Conservation (phyloP, 1,140 invertebrate species). For the Mya arenaria region DNA sequence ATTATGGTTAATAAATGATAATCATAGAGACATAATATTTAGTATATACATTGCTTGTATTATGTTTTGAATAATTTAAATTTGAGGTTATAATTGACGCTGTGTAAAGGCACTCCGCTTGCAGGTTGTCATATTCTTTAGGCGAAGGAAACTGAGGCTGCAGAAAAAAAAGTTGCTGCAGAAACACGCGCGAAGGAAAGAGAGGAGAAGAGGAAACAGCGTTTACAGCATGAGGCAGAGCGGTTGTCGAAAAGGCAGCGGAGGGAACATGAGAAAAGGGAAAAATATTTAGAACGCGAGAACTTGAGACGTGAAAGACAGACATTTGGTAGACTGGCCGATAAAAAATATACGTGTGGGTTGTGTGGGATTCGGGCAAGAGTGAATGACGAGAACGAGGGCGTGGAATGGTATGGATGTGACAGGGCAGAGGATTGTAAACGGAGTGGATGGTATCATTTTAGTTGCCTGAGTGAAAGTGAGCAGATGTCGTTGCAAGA, state of each 20-base stretch:
- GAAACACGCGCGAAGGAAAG: too few species aligned
- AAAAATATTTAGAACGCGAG: neutral
- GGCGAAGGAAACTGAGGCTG: too few species aligned
- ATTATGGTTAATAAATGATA: too few species aligned
- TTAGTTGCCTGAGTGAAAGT: constrained; percentile 1
- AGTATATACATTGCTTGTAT: too few species aligned
- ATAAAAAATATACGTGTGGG: neutral
- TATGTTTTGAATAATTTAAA: too few species aligned
- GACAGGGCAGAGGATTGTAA: neutral
- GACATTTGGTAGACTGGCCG: neutral
- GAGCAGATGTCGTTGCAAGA: neutral
- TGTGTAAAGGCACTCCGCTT: too few species aligned
- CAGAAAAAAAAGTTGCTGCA: too few species aligned
- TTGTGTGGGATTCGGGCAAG: neutral
- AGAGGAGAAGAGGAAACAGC: neutral
- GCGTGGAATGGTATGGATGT: neutral
- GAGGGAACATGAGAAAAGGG: too few species aligned
- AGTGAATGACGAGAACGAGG: neutral
- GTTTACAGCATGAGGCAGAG: neutral
- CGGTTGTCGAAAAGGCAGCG: neutral
- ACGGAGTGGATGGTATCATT: neutral
- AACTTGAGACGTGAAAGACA: neutral
- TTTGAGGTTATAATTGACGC: too few species aligned
- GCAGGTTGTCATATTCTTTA: too few species aligned
- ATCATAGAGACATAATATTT: too few species aligned